Evolutionary conservation across 2,797 vertebrate species (phyloP), one percentile per base, ranked within the genome.

Genomic region (Ptychobarbus kaznakovi): DNA sequence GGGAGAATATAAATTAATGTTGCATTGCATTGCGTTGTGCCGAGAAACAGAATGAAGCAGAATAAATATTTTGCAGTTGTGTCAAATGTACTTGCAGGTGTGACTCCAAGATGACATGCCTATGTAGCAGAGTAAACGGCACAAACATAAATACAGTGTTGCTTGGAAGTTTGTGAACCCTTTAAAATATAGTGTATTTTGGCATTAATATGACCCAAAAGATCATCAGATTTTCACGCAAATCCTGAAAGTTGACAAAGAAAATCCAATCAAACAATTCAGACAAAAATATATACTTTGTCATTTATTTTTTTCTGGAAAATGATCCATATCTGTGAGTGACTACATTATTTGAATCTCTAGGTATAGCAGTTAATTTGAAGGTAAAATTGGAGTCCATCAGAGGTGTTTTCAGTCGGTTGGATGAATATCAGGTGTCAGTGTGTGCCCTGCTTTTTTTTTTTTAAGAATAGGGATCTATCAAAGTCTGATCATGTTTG

Each of bases 11-110:
- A 81, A 84, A 83, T 83, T 8, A 77, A 69, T 44, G 4, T 40
- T 87, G 65, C 77, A 69, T 70, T 63, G 51, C 20, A 25, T 84
- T 69, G 82, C 32, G 25, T 79, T 51, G 22, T 46, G 42, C 49
- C 56, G 22, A 40, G n/a, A 74, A 81, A 81, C 16, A 9, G 12
- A 56, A 72, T 46, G 1, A 40, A 15, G 38, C 58, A 32, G 28
- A 76, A 53, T 77, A 4, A 0, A 3, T 16, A 4, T 6, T 56
- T 80, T 46, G 20, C 61, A 80, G 51, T 76, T 38, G 11, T 68
- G 13, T 53, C 42, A 65, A 80, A 65, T 66, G 32, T 25, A 66
- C 61, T 80, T 68, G 79, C 8, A 28, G 38, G 38, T 72, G 53
- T 68, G 35, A 42, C 28, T 72, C 6, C 15, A 72, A 25, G 4